phyloP scores from a whole-genome alignment of 2,797 vertebrate species.

The Cercopithecus diana region DNA sequence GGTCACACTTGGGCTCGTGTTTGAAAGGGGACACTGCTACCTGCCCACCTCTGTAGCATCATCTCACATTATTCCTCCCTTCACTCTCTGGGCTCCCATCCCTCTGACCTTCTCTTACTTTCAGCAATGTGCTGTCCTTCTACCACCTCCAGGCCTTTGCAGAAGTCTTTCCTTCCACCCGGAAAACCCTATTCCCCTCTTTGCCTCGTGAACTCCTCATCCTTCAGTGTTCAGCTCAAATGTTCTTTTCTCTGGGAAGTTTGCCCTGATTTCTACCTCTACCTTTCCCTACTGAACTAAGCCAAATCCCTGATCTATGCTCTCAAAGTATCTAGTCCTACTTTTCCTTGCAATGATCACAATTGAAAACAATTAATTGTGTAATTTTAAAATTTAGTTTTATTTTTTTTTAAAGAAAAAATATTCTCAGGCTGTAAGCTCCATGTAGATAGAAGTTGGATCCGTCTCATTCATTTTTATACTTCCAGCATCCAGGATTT shows the following conservation, averaged over 20 bases:
- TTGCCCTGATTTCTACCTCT: too few species aligned
- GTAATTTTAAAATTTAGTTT: neutral
- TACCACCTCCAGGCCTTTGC: neutral
- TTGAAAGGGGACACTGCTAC: neutral
- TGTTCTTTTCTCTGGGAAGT: neutral
- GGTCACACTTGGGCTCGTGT: neutral
- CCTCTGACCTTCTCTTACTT: neutral
- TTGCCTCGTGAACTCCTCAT: neutral
- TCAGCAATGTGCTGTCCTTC: neutral
- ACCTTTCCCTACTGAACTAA: neutral
- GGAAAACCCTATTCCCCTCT: neutral
- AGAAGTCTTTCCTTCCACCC: neutral
- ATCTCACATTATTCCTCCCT: fast-evolving
- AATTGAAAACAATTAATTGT: neutral
- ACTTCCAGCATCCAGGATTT: neutral
- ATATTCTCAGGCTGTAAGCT: neutral
- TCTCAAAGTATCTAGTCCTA: neutral
- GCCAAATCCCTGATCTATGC: neutral
- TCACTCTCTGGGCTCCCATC: neutral
- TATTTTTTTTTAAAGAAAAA: neutral
- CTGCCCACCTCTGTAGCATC: too few species aligned
- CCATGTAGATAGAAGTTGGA: neutral
- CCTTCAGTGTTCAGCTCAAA: neutral
- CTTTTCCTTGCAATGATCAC: neutral
- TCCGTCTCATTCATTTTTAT: neutral